phyloP scores from a whole-genome alignment of 2,888 invertebrate genomes.

The Plebejus melissa region DNA sequence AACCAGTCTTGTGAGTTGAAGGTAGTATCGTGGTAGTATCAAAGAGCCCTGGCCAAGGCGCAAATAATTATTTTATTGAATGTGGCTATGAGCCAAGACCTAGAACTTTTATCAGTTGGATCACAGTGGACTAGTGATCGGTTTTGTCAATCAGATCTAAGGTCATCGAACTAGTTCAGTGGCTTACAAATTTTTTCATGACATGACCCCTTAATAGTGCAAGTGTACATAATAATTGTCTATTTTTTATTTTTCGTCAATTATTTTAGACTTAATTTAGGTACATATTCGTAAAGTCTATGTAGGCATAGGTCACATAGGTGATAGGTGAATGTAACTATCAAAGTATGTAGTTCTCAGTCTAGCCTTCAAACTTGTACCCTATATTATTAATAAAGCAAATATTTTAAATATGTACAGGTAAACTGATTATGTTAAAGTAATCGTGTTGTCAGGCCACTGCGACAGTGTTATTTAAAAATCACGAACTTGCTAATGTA shows the following conservation, averaged over 20 bases:
- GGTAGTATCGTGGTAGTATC: neutral
- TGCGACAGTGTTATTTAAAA: neutral
- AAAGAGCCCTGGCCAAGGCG: conserved; percentile 25
- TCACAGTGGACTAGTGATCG: conserved; percentile 4
- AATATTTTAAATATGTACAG: no score
- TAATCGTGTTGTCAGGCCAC: conserved; percentile 8
- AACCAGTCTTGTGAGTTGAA: neutral
- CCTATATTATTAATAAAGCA: no score
- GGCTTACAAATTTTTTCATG: neutral
- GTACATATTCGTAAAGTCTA: no score
- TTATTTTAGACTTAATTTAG: no score
- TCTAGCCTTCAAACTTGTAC: no score
- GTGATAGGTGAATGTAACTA: no score
- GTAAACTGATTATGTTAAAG: neutral
- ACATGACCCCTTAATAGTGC: neutral
- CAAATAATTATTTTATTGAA: conserved; percentile 28
- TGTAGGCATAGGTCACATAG: no score
- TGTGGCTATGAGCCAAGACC: conserved; percentile 21
- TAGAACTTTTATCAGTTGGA: conserved; percentile 17
- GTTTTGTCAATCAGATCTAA: conserved; percentile 3
- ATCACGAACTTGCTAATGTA: neutral
- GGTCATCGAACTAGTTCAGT: conserved; percentile 15
- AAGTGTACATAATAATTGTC: no score
- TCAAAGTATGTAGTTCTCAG: no score
- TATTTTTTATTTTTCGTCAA: no score